A percentile compares a stretch with the other conserved stretches of the same genome.
Conservation (phyloP, 1,140 invertebrate genomes). For the Orussus abietinus region DNA sequence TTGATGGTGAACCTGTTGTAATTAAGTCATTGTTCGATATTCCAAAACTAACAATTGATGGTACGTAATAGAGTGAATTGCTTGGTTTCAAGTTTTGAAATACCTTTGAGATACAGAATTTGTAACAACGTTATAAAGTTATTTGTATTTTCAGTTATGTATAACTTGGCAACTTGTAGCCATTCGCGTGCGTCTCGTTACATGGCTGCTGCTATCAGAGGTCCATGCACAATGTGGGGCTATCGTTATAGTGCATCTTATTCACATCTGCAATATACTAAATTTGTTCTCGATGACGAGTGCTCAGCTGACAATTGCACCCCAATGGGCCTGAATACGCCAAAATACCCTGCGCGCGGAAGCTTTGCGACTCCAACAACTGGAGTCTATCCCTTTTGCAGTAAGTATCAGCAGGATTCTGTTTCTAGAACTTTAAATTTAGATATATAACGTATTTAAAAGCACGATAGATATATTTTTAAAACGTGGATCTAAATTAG, state of each 20-base stretch:
- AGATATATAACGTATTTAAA: no score
- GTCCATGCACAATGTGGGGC: slow-evolving; percentile 26
- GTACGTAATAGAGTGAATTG: no score
- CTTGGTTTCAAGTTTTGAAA: no score
- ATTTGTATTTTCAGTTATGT: slow-evolving; percentile 21
- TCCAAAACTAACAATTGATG: slow-evolving; percentile 23
- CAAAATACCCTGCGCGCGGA: slow-evolving; percentile 18
- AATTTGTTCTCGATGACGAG: slow-evolving; percentile 13
- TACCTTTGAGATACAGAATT: neutral
- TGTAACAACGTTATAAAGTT: slow-evolving; percentile 2
- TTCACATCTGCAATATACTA: slow-evolving; percentile 8
- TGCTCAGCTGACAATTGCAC: slow-evolving; percentile 23
- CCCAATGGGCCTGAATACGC: slow-evolving; percentile 25
- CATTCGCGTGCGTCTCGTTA: slow-evolving; percentile 27
- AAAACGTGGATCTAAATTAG: no score
- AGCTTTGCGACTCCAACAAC: slow-evolving; percentile 27
- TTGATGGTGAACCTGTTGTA: slow-evolving; percentile 19
- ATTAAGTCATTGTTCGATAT: slow-evolving; percentile 22
- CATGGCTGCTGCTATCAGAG: slow-evolving; percentile 26
- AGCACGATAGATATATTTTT: no score
- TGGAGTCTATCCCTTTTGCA: slow-evolving; percentile 30
- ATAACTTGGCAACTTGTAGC: slow-evolving; percentile 28
- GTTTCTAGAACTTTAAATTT: no score
- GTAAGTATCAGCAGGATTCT: no score
- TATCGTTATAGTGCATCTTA: slow-evolving; percentile 18